These are phyloP conservation scores for Orthosia gothica DNA, from an alignment of 2,888 invertebrate species.

Conservation along the genomic window DNA sequence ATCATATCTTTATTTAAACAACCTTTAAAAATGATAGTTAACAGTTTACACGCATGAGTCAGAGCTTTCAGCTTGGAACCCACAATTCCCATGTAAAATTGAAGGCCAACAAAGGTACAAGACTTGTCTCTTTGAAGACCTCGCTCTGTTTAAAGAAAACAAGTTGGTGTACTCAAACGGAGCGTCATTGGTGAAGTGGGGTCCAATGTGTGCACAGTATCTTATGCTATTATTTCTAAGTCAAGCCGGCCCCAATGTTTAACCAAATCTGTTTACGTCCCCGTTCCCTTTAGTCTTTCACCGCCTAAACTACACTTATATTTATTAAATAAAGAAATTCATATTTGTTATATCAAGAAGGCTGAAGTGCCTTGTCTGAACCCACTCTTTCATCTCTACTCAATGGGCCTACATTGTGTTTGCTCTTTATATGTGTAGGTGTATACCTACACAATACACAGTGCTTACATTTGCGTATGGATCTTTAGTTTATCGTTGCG, in stretches of 20 bases:
- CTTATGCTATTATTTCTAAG: constrained; percentile 91
- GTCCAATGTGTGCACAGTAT: constrained; percentile 86
- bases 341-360: constrained; percentile 71
- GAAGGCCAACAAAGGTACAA: constrained; percentile 71
- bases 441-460: neutral
- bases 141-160: constrained; percentile 88
- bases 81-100: constrained; percentile 69
- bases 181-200: constrained; percentile 86
- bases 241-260: constrained; percentile 87
- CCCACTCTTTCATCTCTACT: constrained; percentile 65
- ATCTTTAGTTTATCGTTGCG: constrained; percentile 35
- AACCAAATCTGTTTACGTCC: constrained; percentile 88
- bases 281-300: constrained; percentile 86
- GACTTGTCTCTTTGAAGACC: constrained; percentile 72
- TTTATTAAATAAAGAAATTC: constrained; percentile 76
- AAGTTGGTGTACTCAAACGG: constrained; percentile 87
- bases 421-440: constrained; percentile 34
- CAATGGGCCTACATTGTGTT: constrained; percentile 56
- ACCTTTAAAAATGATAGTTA: constrained; percentile 45
- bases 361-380: constrained; percentile 65
- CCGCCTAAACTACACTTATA: constrained; percentile 81
- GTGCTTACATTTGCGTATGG: constrained; percentile 37
- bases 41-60: constrained; percentile 45
- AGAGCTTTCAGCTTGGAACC: constrained; percentile 61
- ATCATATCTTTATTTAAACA: constrained; percentile 52